phyloP scores from a whole-genome alignment of 2,113 vertebrate species.

The Artemisiospiza belli region DNA sequence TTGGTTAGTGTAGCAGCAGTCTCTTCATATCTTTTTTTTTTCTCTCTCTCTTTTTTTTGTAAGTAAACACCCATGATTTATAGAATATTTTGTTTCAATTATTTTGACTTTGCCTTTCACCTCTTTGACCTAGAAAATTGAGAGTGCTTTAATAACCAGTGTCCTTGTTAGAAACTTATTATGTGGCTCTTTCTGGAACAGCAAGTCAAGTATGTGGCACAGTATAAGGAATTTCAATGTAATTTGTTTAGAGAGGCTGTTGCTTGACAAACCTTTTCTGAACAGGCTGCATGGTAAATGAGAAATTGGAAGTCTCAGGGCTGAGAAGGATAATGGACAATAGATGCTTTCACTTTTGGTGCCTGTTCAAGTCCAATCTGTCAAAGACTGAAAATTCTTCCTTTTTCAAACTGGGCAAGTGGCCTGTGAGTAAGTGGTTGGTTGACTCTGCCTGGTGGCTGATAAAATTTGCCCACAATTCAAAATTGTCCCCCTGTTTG shows the following conservation, averaged over 20 bases:
- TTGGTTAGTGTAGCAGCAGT: neutral
- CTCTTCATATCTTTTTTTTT: neutral
- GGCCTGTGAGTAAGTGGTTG: constrained; percentile 20
- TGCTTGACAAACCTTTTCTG: constrained; percentile 45
- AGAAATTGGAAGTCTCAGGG: neutral
- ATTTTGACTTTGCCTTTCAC: constrained; percentile 22
- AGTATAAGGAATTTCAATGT: constrained; percentile 28
- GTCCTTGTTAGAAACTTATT: constrained; percentile 22
- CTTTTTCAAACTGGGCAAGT: constrained; percentile 22
- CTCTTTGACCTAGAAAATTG: constrained; percentile 48
- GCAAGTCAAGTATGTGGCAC: constrained; percentile 4
- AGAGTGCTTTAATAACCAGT: constrained; percentile 14
- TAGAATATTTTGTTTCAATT: constrained; percentile 39
- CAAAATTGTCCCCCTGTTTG: neutral
- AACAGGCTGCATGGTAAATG: neutral
- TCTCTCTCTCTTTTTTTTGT: neutral
- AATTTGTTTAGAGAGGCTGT: constrained; percentile 37
- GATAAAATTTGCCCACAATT: constrained; percentile 22
- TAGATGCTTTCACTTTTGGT: constrained; percentile 47
- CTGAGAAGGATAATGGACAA: constrained; percentile 20
- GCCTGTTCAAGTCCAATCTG: constrained; percentile 20
- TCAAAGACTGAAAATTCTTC: constrained; percentile 25
- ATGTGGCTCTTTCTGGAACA: constrained; percentile 33
- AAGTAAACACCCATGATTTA: constrained; percentile 12
- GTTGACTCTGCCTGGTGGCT: constrained; percentile 23